These are phyloP conservation scores for Rhodeus uyekii DNA, from an alignment of 2,797 vertebrate genomes.

Conservation along the genomic window DNA sequence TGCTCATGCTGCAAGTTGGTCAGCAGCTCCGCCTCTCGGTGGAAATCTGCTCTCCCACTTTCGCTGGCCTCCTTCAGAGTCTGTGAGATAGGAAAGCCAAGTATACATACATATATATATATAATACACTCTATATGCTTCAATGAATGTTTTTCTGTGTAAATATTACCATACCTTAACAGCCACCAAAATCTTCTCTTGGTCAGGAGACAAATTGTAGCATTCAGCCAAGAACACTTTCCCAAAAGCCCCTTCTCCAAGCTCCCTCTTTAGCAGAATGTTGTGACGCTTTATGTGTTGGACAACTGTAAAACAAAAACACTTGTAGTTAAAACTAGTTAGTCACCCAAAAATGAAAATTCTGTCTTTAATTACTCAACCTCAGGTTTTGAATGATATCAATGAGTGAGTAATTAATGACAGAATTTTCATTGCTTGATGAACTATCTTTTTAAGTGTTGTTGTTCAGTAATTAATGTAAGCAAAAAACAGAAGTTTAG, in stretches of 20 bases:
- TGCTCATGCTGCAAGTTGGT: constrained; percentile 98
- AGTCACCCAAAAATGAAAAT: no score
- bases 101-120: neutral
- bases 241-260: constrained; percentile 97
- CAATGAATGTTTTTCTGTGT: neutral
- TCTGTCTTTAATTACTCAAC: neutral
- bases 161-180: constrained; percentile 85
- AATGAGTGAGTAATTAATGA: neutral
- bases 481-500: neutral
- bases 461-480: neutral
- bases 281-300: constrained; percentile 99
- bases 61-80: constrained; percentile 97
- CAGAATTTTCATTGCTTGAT: neutral
- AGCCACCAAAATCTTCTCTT: constrained; percentile 97
- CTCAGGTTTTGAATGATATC: neutral
- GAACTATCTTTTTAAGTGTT: neutral
- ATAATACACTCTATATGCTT: neutral
- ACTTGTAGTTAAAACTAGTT: neutral
- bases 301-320: constrained; percentile 81
- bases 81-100: constrained; percentile 65
- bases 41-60: constrained; percentile 95
- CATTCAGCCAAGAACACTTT: constrained; percentile 98
- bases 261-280: constrained; percentile 94
- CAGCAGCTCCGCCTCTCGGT: constrained; percentile 94
- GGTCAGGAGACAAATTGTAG: constrained; percentile 92